These are phyloP conservation scores for Anarrhichthys ocellatus DNA, from an alignment of 2,113 vertebrate species.

Conservation along the genomic window DNA sequence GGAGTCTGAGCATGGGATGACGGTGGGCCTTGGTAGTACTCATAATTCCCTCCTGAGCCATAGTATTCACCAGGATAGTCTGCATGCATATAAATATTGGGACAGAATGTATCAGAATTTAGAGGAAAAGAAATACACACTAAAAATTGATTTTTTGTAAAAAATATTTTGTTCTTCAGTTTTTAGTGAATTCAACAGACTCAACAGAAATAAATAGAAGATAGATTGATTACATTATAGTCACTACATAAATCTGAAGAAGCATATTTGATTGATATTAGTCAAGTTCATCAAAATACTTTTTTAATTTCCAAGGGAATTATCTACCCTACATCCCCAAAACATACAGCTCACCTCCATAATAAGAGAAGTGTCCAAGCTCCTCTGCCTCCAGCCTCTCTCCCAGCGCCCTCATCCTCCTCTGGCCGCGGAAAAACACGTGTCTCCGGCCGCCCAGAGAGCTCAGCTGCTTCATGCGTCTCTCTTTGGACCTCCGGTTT, in stretches of 20 bases:
- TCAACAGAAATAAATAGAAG: background rate
- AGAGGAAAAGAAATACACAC: background rate
- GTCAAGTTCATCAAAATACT: background rate
- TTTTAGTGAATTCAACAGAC: background rate
- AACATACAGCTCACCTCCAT: slow-evolving; percentile 87
- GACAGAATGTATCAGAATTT: background rate
- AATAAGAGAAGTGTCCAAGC: slow-evolving; percentile 95
- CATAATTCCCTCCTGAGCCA: slow-evolving; percentile 93
- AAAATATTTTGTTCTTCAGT: background rate
- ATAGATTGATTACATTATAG: background rate
- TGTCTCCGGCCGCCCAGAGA: slow-evolving; percentile 91
- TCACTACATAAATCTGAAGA: background rate
- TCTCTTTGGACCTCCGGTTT: slow-evolving; percentile 95
- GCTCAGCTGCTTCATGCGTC: slow-evolving; percentile 98
- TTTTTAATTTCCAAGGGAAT: background rate
- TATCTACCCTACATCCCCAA: background rate
- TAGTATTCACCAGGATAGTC: slow-evolving; percentile 98
- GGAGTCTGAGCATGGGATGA: slow-evolving; percentile 96
- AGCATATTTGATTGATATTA: background rate
- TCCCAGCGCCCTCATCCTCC: slow-evolving; percentile 94
- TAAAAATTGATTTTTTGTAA: background rate
- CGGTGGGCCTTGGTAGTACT: slow-evolving; percentile 96
- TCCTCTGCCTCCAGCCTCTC: slow-evolving; percentile 93
- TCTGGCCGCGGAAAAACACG: slow-evolving; percentile 93
- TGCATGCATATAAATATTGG: slow-evolving; percentile 61